Evolutionary conservation across 2,888 invertebrate genomes (phyloP), one percentile per base, ranked within the genome.

Genomic region (Tetrapedia diversipes): DNA sequence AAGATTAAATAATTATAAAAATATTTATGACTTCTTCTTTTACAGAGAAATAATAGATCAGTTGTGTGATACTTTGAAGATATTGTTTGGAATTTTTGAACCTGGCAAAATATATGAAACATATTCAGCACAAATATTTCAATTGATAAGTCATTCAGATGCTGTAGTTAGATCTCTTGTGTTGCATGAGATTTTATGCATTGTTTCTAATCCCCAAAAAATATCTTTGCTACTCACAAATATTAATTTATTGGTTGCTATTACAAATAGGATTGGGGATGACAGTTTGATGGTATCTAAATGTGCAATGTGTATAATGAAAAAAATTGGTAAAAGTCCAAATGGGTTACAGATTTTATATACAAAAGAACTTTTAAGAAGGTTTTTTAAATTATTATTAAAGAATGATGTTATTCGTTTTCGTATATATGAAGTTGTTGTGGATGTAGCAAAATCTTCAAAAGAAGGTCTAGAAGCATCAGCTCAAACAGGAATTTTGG

Each of bases 381-480:
- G 93, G 82, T 92, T 95, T 86, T 93, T 93, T 75, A 93, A 93
- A 79, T 92, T 94, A 14, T 91, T 95, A 86, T 90, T 93, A 19
- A 92, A 92, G 76, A 94, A 92, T 86, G 95, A 94, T 81, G 93
- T 94, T 61, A 92, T 94, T 65, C 93, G 94, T 83, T 95, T 95
- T 87, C 93, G 96, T 88, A 93, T 95, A 64, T 95, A 95, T 92
- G 96, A 96, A 93, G 95, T 95, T 41, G 93, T 95, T 19, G 93
- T 95, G 0, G 93, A 95, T 63, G 93, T 96, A 78, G 94, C 95
- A 16, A 93, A 92, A 77, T 92, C 92, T 54, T 95, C 95, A 0
- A 92, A 93, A 63, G 92, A 93, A 1, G 92, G 94, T 51, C 93
- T 97, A 53, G 92, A 94, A 53, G 91, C 93, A 39, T 93, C 95